phyloP scores from a whole-genome alignment of 2,888 invertebrate species.

The Drosophila parthenogenetica region DNA sequence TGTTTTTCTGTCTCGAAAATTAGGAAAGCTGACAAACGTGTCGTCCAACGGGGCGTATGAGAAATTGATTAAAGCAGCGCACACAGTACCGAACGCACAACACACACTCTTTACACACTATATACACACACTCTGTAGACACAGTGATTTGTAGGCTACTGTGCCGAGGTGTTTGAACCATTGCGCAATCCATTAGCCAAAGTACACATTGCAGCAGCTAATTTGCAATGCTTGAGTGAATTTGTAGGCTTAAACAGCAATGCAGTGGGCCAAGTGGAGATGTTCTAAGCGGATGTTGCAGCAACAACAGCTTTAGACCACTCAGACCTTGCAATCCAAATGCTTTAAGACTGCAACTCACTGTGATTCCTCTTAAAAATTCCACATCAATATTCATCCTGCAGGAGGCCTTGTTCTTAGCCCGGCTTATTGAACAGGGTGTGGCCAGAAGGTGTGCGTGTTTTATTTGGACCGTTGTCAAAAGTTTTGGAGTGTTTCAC shows the following conservation, averaged over 20 bases:
- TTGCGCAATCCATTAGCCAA: constrained; percentile 45
- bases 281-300: constrained; percentile 63
- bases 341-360: not conserved
- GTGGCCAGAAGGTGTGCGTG: constrained; percentile 38
- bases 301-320: constrained; percentile 12
- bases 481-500: constrained; percentile 27
- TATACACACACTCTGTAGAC: not conserved
- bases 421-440: constrained; percentile 54
- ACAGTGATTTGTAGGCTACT: constrained; percentile 52
- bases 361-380: not conserved
- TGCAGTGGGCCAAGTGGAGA: constrained; percentile 47
- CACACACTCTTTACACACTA: not conserved
- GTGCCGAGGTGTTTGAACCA: constrained; percentile 53
- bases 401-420: constrained; percentile 19
- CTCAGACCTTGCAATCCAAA: constrained; percentile 4
- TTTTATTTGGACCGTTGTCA: constrained; percentile 51
- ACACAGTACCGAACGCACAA: constrained; percentile 13
- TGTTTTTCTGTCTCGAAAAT: constrained; percentile 31
- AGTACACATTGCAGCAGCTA: constrained; percentile 47
- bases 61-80: constrained; percentile 54
- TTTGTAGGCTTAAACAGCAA: constrained; percentile 61
- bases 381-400: constrained; percentile 16
- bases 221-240: constrained; percentile 74
- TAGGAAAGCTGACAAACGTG: constrained; percentile 68
- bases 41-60: constrained; percentile 56